Evolutionary conservation across 2,113 vertebrate species (phyloP), one percentile per base, ranked within the genome.

Genomic region (Buteo buteo): DNA sequence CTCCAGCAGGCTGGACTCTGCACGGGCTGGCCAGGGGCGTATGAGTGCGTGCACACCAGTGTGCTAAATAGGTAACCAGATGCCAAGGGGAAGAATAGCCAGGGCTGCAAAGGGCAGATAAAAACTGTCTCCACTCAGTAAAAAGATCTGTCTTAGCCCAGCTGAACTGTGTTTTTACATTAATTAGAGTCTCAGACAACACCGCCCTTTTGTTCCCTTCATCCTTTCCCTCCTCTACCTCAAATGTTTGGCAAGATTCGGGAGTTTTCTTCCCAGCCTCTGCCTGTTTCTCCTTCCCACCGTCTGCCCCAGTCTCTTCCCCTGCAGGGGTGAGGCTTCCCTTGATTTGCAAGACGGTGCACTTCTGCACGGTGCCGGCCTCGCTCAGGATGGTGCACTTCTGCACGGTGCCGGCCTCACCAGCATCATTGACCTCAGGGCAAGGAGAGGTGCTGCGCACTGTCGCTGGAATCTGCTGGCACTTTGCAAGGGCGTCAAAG

Each of bases 61-160:
- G 76, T 34, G 78, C 66, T 95, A 67, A 89, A 92, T 66, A 83
- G 93, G 98, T 97, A 98, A 98, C 90, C 93, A 93, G 96, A 98
- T 62, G 86, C 96, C 86, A 45, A 82, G 61, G 82, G 83, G 80
- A 91, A 95, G 95, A 96, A 96, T 58, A 85, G 81, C 59, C 90
- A 83, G 94, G 86, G 95, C 85, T 77, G 62, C 74, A 96, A 97
- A 97, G 97, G 94, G 97, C 85, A 97, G 97, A 98, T 97, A 97
- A 97, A 97, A 98, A 94, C 97, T 94, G 95, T 92, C 97, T 97
- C 96, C 96, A 72, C 88, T 95, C 93, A 90, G 97, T 97, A 97
- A 98, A 97, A 96, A 95, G 97, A 98, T 94, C 97, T 86, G 26
- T 79, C 86, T 92, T 97, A 79, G 91, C 74, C 78, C 58, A 64